These are phyloP conservation scores for Oncorhynchus clarkii DNA, from an alignment of 2,113 vertebrate genomes.

Conservation along the genomic window DNA sequence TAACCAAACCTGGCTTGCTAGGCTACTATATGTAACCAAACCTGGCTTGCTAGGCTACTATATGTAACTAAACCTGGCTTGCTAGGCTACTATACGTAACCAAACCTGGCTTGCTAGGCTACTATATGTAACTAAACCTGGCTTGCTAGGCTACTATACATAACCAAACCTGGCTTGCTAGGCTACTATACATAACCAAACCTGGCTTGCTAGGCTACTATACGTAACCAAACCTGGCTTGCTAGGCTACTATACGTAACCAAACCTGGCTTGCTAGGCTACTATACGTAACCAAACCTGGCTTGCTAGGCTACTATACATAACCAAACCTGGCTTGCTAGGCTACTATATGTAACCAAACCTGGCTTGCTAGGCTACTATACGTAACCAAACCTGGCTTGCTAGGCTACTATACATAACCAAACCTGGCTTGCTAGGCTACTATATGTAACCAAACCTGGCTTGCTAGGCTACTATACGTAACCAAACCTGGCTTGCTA, in stretches of 20 bases:
- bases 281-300: too few relatives aligned
- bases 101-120: too few relatives aligned
- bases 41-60: too few relatives aligned
- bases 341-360: background rate
- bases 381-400: too few relatives aligned
- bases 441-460: background rate
- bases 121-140: background rate
- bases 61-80: background rate
- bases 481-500: background rate
- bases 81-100: too few relatives aligned
- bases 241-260: background rate
- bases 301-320: too few relatives aligned
- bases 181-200: too few relatives aligned
- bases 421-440: background rate
- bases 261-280: background rate
- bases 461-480: too few relatives aligned
- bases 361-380: too few relatives aligned
- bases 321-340: background rate
- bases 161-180: background rate
- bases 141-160: too few relatives aligned
- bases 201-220: too few relatives aligned
- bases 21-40: background rate
- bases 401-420: background rate
- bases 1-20: too few relatives aligned
- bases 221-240: background rate